Percentiles rank a stretch among this genome's conserved stretches.
phyloP scores from a whole-genome alignment of 2,113 vertebrate genomes.

The Hemibagrus wyckioides region DNA sequence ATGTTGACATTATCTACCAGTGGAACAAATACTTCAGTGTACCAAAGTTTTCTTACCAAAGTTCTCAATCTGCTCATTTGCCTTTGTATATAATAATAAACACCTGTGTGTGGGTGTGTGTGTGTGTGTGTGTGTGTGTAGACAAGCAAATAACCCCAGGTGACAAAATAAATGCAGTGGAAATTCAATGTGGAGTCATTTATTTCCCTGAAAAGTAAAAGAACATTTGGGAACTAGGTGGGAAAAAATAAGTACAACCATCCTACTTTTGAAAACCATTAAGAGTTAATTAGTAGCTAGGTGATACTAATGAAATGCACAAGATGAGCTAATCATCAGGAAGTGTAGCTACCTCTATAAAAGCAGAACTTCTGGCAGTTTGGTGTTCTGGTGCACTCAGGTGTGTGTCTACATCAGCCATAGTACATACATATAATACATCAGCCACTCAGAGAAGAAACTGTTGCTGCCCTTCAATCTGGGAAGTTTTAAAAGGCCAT shows the following conservation, averaged over 20 bases:
- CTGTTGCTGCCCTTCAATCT: not conserved
- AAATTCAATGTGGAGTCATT: too few species aligned
- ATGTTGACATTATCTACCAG: not conserved
- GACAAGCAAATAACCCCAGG: too few species aligned
- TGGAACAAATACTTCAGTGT: not conserved
- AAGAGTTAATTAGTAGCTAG: not conserved
- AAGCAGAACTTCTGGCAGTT: not conserved
- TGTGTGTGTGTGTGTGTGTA: too few species aligned
- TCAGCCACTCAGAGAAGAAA: too few species aligned
- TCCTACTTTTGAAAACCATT: not conserved
- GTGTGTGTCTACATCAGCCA: too few species aligned
- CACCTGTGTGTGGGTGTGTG: too few species aligned
- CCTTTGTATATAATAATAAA: not conserved
- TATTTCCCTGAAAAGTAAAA: too few species aligned
- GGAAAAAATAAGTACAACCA: too few species aligned
- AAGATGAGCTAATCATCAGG: not conserved
- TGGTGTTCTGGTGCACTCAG: not conserved
- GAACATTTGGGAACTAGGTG: too few species aligned
- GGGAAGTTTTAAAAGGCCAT: not conserved
- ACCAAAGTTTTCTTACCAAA: not conserved
- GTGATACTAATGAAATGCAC: not conserved
- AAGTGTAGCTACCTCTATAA: not conserved
- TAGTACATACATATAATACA: too few species aligned
- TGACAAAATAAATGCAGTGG: not conserved
- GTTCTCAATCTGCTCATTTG: not conserved